A percentile compares a stretch with the other conserved stretches of the same genome.
Conservation (phyloP, 2,888 invertebrate genomes). For the Tipula confusa region DNA sequence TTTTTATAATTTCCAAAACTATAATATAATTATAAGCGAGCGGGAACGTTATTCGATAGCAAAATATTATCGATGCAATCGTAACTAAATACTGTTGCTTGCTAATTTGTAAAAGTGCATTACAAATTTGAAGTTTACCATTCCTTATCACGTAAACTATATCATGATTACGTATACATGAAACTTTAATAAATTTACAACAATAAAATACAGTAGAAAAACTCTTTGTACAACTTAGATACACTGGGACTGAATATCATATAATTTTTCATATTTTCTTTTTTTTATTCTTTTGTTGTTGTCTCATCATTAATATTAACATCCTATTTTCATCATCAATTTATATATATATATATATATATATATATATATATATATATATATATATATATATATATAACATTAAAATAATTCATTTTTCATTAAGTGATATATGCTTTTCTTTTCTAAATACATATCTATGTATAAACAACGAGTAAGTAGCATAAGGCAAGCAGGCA, state of each 20-base stretch:
- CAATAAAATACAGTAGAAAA: not conserved
- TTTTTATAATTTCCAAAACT: not conserved
- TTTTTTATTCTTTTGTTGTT: conserved; percentile 9
- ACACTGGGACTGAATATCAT: not conserved
- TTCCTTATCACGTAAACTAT: not conserved
- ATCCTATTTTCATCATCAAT: conserved; percentile 15
- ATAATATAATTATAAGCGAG: not conserved
- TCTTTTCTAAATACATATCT: not conserved
- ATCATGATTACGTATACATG: not conserved
- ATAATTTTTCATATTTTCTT: conserved; percentile 15
- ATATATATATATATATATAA: too few relatives aligned
- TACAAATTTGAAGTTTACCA: not conserved
- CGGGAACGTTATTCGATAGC: not conserved
- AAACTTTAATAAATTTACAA: not conserved
- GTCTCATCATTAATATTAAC: conserved; percentile 16
- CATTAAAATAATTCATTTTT: not conserved
- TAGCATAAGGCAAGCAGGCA: not conserved
- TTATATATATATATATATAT: too few relatives aligned
- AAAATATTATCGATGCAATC: not conserved
- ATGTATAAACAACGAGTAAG: not conserved
- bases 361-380: too few relatives aligned
- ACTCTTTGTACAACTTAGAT: not conserved
- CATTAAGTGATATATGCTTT: not conserved
- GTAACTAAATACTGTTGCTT: not conserved
- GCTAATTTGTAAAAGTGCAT: not conserved